These are phyloP conservation scores for Paratrypauchen microcephalus DNA, from an alignment of 2,797 vertebrate species.

Conservation along the genomic window DNA sequence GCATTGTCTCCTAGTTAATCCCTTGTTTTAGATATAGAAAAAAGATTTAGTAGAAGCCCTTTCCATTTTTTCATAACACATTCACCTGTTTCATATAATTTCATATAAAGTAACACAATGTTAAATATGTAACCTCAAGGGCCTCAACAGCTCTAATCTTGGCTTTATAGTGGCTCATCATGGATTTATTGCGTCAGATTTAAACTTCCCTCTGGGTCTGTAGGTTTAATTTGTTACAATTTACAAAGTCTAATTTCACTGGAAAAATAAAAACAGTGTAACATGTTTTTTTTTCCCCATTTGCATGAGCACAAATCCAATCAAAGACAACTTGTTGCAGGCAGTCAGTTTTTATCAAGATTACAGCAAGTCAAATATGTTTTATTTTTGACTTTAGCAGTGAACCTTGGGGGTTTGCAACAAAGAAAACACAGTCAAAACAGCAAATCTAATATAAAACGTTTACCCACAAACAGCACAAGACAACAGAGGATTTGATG, in stretches of 20 bases:
- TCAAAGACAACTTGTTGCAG: not conserved
- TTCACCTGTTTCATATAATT: not conserved
- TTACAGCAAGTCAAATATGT: constrained; percentile 10
- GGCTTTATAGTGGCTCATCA: constrained; percentile 1
- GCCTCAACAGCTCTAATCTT: not conserved
- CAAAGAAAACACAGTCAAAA: constrained; percentile 6
- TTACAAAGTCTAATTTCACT: constrained; percentile 1
- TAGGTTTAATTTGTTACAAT: not conserved
- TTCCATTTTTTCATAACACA: no score
- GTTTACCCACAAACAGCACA: not conserved
- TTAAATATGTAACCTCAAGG: not conserved
- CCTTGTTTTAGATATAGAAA: not conserved
- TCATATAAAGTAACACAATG: not conserved
- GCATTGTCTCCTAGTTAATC: not conserved
- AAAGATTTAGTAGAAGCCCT: not conserved
- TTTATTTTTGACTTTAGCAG: constrained; percentile 9
- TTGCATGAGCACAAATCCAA: constrained; percentile 3
- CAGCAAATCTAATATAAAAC: constrained; percentile 2
- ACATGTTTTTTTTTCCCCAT: not conserved
- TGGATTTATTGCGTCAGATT: not conserved
- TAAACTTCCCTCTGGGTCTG: not conserved
- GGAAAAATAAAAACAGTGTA: not conserved
- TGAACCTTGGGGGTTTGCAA: constrained; percentile 7
- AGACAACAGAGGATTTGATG: constrained; percentile 1
- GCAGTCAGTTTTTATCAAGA: constrained; percentile 9